Base-by-base conservation (phyloP, 2,797 vertebrate species). In the Melanogrammus aeglefinus region DNA sequence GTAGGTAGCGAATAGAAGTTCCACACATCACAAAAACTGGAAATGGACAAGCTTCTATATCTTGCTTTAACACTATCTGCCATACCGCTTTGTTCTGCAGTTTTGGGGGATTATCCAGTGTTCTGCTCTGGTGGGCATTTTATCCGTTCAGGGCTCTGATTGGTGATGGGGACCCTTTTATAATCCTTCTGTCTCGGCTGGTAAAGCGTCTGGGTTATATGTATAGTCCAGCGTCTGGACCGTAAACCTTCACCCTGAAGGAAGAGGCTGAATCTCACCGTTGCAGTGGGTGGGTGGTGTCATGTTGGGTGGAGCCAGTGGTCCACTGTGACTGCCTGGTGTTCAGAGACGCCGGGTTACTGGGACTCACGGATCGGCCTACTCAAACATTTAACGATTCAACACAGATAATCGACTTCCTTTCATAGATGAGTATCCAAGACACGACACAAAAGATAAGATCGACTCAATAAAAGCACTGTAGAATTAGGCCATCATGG, bases 231-330 rank as follows among this genome's bases (percentile, higher is more conserved):
- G 35, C 74, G 21, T 75, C 57, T 13, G 74, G 24, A 31, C 29
- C 13, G 16, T 31, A 72, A 72, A 72, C 70, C 14, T 72, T 14
- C 70, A 16, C 29, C 70, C 70, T 2, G 29, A 72, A 29, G 29
- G 44, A 75, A 75, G 74, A 57, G 18, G 74, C 24, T 75, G 44
- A 75, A 75, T 57, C 31, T 75, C 70, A 72, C 27, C 33, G 70
- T 72, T 72, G 70, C 44, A 47, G 13, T 16, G 44, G 44, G 44
- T 47, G 16, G 44, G 5, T 3, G 44, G 12, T 2, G 29, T 72
- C 70, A 31, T 72, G 33, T 72, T 35, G 35, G 35, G 33, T 14
- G 24, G 10, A 10, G 70, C 70, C 29, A 8, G 70, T 72, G 14
- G 35, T 72, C 29, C 29, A 8, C 29, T 33, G 27, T 72, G 13